These are phyloP conservation scores for Bos indicus DNA, from an alignment of 2,113 vertebrate genomes.

Conservation along the genomic window DNA sequence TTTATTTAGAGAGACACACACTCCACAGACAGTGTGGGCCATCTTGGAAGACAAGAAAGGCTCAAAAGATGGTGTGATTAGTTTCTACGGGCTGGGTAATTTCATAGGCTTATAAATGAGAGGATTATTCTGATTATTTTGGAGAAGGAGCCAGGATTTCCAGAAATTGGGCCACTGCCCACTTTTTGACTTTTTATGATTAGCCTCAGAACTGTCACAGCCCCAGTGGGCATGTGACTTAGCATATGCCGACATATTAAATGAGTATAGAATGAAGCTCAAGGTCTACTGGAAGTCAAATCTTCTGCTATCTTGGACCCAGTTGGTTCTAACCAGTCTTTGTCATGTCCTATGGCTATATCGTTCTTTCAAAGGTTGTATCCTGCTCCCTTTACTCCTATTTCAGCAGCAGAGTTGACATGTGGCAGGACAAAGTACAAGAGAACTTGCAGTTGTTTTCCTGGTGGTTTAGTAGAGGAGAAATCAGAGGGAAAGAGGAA, in stretches of 20 bases:
- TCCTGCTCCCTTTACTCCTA: neutral
- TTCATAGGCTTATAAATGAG: neutral
- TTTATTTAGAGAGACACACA: neutral
- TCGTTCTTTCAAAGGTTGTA: neutral
- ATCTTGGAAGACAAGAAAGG: neutral
- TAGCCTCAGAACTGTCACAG: neutral
- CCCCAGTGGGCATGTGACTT: neutral
- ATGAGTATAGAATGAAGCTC: neutral
- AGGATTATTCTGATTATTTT: neutral
- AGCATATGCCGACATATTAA: neutral
- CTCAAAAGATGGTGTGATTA: neutral
- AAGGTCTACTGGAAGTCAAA: neutral
- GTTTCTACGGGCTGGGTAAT: neutral
- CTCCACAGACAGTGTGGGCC: neutral
- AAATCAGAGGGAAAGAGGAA: neutral
- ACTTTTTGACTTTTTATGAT: neutral
- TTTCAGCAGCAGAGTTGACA: neutral
- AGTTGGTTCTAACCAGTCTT: neutral
- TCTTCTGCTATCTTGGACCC: neutral
- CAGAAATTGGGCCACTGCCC: neutral
- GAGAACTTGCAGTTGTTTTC: neutral
- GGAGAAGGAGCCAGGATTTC: neutral
- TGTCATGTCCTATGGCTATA: neutral
- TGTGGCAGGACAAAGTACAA: no score
- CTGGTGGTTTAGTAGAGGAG: neutral